phyloP scores from a whole-genome alignment of 2,797 vertebrate genomes.

The Xerus rutilus region DNA sequence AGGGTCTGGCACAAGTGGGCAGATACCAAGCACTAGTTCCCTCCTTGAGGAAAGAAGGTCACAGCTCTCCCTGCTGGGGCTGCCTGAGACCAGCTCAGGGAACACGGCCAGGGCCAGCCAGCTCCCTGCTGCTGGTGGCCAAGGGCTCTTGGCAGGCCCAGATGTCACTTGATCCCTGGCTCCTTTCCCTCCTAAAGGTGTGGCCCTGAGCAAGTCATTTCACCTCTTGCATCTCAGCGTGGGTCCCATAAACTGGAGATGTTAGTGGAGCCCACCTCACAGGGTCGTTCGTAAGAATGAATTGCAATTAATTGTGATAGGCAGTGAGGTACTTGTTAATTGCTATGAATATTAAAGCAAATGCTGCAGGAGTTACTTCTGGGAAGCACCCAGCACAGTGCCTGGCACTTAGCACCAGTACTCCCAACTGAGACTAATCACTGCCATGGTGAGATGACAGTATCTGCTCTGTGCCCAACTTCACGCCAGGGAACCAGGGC shows the following conservation, averaged over 20 bases:
- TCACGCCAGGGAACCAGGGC: background rate
- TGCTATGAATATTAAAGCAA: slow-evolving; percentile 36
- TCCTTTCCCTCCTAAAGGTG: background rate
- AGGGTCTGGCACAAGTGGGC: background rate
- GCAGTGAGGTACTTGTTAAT: slow-evolving; percentile 17
- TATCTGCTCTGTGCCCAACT: background rate
- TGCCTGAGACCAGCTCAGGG: background rate
- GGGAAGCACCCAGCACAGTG: background rate
- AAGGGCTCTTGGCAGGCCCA: background rate
- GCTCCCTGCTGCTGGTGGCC: background rate
- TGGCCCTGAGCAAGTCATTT: slow-evolving; percentile 4
- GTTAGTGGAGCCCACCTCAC: background rate
- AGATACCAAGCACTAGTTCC: background rate
- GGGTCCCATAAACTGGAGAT: background rate
- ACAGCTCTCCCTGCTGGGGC: background rate
- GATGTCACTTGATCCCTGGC: background rate
- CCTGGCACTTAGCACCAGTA: background rate
- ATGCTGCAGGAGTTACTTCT: slow-evolving; percentile 26
- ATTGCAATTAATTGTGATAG: background rate
- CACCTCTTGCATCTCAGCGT: background rate
- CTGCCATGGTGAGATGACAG: background rate
- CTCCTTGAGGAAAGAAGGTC: background rate
- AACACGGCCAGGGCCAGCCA: background rate
- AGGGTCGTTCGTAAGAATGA: background rate
- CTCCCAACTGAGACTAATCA: background rate